Conservation (phyloP, 1,140 invertebrate species). For the Ostrea denselamellosa region DNA sequence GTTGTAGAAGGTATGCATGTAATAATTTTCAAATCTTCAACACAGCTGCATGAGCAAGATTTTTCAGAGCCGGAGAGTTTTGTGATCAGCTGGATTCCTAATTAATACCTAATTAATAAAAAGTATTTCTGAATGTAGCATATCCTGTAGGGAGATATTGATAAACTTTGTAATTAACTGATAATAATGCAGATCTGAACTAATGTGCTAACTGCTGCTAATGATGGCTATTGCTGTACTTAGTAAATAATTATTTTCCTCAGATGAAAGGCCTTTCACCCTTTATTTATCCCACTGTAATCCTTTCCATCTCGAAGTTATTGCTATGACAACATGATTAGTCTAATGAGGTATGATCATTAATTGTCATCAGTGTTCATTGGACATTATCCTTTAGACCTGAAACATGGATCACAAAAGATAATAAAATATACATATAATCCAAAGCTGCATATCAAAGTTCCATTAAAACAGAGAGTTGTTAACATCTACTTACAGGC, state of each 20-base stretch:
- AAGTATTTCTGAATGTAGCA: neutral
- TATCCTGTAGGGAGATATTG: constrained; percentile 17
- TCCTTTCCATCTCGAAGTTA: constrained; percentile 21
- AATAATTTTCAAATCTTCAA: neutral
- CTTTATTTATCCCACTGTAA: constrained; percentile 1
- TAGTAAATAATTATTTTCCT: constrained; percentile 35
- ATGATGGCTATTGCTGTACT: constrained; percentile 27
- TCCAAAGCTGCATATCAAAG: constrained; percentile 10
- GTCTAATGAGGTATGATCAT: constrained; percentile 35
- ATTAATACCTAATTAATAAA: constrained; percentile 45
- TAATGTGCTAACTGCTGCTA: constrained; percentile 34
- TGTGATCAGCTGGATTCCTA: constrained; percentile 38
- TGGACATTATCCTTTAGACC: constrained; percentile 5
- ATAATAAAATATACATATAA: constrained; percentile 32
- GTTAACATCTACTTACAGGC: neutral
- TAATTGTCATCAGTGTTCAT: constrained; percentile 38
- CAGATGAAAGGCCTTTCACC: constrained; percentile 34
- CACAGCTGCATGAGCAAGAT: neutral
- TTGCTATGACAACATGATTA: constrained; percentile 33
- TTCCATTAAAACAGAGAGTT: neutral
- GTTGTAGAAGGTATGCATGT: too few relatives aligned
- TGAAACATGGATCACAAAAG: constrained; percentile 14
- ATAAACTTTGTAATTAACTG: constrained; percentile 45
- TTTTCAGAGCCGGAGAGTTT: neutral
- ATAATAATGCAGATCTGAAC: constrained; percentile 40